A percentile compares a stretch with the other conserved stretches of the same genome.
Conservation (phyloP, 2,888 invertebrate species). For the Barypeithes pellucidus region DNA sequence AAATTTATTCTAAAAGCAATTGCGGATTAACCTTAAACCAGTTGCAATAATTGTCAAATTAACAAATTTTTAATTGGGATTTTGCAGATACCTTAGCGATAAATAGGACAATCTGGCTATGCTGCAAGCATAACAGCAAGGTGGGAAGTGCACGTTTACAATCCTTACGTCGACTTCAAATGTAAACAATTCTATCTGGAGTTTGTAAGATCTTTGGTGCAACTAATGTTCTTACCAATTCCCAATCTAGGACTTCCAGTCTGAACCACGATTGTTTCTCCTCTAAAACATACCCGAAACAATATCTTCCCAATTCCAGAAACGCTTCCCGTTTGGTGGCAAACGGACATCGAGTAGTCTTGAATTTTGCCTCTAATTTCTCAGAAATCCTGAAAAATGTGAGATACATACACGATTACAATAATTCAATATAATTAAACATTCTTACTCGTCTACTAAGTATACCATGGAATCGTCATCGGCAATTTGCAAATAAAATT, state of each 20-base stretch:
- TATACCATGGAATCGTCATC: constrained; percentile 43
- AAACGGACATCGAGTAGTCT: constrained; percentile 35
- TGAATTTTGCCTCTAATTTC: constrained; percentile 25
- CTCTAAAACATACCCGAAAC: constrained; percentile 54
- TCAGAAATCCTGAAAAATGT: constrained; percentile 53
- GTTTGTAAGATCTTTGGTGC: no score
- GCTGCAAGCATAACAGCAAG: no score
- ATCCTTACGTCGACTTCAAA: no score
- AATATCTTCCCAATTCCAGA: constrained; percentile 56
- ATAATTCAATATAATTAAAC: not conserved
- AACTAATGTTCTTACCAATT: constrained; percentile 54
- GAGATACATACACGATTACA: no score
- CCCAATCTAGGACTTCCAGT: constrained; percentile 59
- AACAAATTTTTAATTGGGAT: no score
- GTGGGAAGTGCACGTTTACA: no score
- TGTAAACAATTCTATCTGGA: no score
- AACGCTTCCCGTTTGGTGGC: constrained; percentile 56
- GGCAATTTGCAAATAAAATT: constrained; percentile 61
- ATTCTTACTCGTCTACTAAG: constrained; percentile 38
- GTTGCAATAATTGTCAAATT: no score
- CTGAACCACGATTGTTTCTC: constrained; percentile 58
- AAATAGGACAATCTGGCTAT: no score
- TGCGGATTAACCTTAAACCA: no score
- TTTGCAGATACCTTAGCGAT: no score
- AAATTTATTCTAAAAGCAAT: no score